phyloP scores from a whole-genome alignment of 1,140 invertebrate genomes.

The Leptopilina boulardi region DNA sequence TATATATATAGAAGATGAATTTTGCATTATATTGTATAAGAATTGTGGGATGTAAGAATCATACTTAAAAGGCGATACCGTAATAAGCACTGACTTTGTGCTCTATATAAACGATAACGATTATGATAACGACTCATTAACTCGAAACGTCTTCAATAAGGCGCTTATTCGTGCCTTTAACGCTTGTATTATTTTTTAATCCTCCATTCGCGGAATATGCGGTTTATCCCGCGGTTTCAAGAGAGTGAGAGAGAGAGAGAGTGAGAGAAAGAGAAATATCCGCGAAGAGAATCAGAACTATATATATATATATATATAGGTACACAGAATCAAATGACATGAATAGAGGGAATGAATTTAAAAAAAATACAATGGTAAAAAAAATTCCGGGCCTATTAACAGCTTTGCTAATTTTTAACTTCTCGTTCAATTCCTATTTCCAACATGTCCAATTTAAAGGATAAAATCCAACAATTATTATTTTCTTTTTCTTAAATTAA shows the following conservation, averaged over 20 bases:
- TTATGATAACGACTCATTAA: conserved; percentile 10
- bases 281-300: background rate
- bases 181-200: conserved; percentile 14
- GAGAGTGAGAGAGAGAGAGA: background rate
- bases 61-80: conserved; percentile 4
- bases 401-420: background rate
- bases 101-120: background rate
- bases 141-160: conserved; percentile 7
- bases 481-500: too few species aligned
- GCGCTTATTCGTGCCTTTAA: conserved; percentile 12
- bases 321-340: background rate
- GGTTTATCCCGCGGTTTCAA: background rate
- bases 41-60: background rate
- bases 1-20: background rate
- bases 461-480: background rate
- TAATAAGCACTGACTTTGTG: background rate
- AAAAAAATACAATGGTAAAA: conserved; percentile 8
- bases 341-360: background rate
- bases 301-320: too few species aligned
- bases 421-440: background rate
- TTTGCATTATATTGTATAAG: background rate
- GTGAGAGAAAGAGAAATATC: background rate
- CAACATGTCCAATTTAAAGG: background rate
- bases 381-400: background rate
- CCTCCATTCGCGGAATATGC: conserved; percentile 7